phyloP scores from a whole-genome alignment of 1,140 invertebrate genomes.

The Diachasma alloeum region DNA sequence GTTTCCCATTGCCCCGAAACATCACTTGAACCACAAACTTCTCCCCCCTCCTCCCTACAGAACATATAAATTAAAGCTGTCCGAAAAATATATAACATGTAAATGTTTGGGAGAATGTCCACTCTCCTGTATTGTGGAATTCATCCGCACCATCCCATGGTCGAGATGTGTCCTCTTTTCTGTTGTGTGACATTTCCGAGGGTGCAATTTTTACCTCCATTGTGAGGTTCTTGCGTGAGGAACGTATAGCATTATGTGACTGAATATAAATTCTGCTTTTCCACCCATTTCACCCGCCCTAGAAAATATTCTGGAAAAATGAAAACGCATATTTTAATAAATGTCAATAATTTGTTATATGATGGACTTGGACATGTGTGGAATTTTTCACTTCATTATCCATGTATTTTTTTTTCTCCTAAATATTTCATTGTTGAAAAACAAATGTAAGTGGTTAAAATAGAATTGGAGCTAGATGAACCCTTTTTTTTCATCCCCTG shows the following conservation, averaged over 20 bases:
- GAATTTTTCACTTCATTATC: too few relatives aligned
- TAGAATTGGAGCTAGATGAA: background rate
- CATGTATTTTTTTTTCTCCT: too few relatives aligned
- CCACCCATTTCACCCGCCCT: background rate
- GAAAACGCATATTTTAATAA: background rate
- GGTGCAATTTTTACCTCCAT: background rate
- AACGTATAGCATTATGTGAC: background rate
- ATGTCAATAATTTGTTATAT: background rate
- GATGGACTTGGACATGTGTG: background rate
- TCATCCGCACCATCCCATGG: background rate
- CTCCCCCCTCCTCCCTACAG: background rate
- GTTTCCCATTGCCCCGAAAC: background rate
- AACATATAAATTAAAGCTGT: conserved; percentile 1
- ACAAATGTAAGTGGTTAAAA: background rate
- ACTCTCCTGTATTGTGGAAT: background rate
- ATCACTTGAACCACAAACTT: background rate
- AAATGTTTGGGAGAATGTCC: background rate
- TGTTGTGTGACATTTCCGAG: conserved; percentile 4
- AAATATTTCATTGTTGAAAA: background rate
- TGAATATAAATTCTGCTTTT: background rate
- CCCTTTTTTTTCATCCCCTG: conserved; percentile 9
- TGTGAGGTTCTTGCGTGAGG: background rate
- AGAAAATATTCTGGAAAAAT: background rate
- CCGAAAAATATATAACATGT: background rate
- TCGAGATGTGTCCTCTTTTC: background rate